Conservation (phyloP, 2,113 vertebrate species). For the Chaenogobius annularis region DNA sequence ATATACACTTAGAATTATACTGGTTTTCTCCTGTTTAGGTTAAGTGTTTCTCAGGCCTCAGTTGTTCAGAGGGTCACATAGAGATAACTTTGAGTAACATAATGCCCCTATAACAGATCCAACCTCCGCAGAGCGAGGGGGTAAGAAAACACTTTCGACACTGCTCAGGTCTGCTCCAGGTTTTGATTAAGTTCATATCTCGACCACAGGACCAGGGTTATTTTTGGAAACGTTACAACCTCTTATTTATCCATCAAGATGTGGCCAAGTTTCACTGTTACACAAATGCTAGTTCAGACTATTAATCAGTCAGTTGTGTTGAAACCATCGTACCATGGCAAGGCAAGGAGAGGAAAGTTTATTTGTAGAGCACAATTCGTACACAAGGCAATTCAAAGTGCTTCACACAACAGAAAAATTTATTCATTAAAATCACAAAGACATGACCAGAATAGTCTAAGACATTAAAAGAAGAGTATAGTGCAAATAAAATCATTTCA, state of each 20-base stretch:
- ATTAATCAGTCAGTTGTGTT: background rate
- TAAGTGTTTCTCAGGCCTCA: background rate
- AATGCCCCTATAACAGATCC: background rate
- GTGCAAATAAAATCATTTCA: no score
- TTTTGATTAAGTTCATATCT: conserved; percentile 3
- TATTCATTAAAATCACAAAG: no score
- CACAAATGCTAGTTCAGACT: background rate
- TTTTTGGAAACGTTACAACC: conserved; percentile 8
- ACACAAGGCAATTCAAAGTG: no score
- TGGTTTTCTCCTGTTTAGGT: background rate
- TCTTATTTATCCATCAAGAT: background rate
- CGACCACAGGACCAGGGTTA: background rate
- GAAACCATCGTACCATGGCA: background rate
- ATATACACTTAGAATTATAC: background rate
- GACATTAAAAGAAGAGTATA: no score
- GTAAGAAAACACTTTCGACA: background rate
- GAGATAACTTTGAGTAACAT: conserved; percentile 6
- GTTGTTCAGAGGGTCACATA: background rate
- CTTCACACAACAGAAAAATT: no score
- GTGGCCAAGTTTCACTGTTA: conserved; percentile 1
- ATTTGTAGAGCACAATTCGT: no score
- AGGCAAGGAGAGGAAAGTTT: no score
- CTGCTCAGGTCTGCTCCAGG: background rate
- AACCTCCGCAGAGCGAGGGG: background rate
- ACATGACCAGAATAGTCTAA: no score